Conservation (phyloP, 2,888 invertebrate genomes). For the Pantelozetes paolii region DNA sequence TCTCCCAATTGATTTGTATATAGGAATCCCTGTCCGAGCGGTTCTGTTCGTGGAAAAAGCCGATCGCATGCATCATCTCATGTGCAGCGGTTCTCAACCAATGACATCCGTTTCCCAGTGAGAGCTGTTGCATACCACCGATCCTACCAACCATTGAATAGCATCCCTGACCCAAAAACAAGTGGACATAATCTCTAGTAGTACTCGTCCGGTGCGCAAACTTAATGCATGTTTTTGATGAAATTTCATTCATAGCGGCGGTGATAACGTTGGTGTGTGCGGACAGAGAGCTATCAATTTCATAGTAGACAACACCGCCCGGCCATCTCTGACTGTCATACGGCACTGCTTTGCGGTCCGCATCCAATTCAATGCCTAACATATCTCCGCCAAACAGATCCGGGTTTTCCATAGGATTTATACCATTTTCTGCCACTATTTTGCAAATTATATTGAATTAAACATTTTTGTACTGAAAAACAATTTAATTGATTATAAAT, state of each 20-base stretch:
- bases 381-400: conserved; percentile 43
- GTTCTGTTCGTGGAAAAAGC: conserved; percentile 48
- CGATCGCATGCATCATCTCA: conserved; percentile 40
- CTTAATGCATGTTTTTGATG: not conserved
- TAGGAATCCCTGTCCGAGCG: conserved; percentile 47
- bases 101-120: conserved; percentile 37
- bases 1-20: conserved; percentile 42
- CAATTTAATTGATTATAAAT: not conserved
- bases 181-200: conserved; percentile 33
- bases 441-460: too few relatives aligned
- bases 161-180: conserved; percentile 15
- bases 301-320: conserved; percentile 41
- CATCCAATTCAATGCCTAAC: conserved; percentile 38
- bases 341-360: conserved; percentile 2
- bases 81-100: conserved; percentile 33
- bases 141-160: conserved; percentile 37
- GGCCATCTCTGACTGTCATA: conserved; percentile 17
- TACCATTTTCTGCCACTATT: conserved; percentile 3
- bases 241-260: conserved; percentile 42
- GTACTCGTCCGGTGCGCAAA: conserved; percentile 40
- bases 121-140: conserved; percentile 43
- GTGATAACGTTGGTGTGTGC: not conserved
- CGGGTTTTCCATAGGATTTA: conserved; percentile 37
- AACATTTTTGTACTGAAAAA: too few relatives aligned
- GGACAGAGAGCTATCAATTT: conserved; percentile 41